Evolutionary conservation across 2,797 vertebrate species (phyloP), one percentile per base, ranked within the genome.

Genomic region (Acipenser oxyrinchus): DNA sequence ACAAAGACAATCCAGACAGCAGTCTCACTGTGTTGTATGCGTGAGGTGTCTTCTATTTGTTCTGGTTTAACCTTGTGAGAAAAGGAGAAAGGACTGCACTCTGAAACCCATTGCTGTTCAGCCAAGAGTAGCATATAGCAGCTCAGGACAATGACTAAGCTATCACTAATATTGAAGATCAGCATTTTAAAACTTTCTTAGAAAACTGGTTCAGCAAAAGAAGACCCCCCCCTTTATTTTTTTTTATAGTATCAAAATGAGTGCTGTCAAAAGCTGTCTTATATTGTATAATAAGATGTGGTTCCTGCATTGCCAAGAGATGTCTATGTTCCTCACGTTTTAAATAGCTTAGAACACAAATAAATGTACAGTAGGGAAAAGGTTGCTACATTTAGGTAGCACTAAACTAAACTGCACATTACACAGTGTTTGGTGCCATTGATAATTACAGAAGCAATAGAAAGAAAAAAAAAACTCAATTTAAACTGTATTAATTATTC

Each of bases 401-500:
- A 37, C 5, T 37, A 37, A 37, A 4, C 37, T 37, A 37, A 37
- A 37, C 37, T 37, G 37, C 37, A 13, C 12, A 58, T 11, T 58
- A n/a, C 55, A 58, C 55, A 58, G 11, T 13, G 10, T 58, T 18
- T n/a, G 15, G 55, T 58, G 12, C 12, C 37, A 37, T 37, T 13
- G 11, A 13, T 13, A 58, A 58, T 58, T 11, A 10, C 55, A 58
- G 7, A 58, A 4, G 37, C 37, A 37, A 37, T 37, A 37, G 37
- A 37, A 37, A 37, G 5, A 37, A 37, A 4, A 37, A 37, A 37
- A 37, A 37, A 37, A 4, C 37, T 37, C 37, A 0, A 37, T 37
- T 37, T 37, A 37, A 37, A 37, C 68, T 75, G 77, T 6, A n/a
- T 68, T 64, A 3, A 10, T 49, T 63, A 12, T 66, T 69, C 59